Base-by-base conservation (phyloP, 2,797 vertebrate species). In the Falco naumanni region DNA sequence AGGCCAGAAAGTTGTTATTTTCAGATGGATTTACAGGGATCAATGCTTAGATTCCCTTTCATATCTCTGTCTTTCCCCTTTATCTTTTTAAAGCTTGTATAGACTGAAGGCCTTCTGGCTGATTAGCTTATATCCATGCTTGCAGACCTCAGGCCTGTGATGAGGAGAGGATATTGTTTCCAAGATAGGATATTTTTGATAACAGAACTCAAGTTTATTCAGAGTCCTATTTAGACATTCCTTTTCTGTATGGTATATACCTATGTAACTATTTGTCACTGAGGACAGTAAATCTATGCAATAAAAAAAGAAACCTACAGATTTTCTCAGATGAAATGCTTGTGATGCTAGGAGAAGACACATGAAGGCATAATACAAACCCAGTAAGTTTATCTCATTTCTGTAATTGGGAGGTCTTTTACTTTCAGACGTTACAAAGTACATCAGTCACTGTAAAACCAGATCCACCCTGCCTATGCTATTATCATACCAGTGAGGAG, bases 1-100 rank as follows among this genome's bases (percentile, higher is more conserved):
- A 90, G 87, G 64, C 84, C 92, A 81, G 90, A 89, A 93, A 93
- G 86, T 94, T 95, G 78, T 95, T 97, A 75, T 96, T 97, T 96
- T 96, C 89, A 87, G 53, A 71, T 71, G 81, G 94, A 87, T 96
- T 96, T 96, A 78, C 64, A 84, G 87, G 90, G 84, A 95, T 95
- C 96, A 94, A 57, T 78, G 78, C 63, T 84, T 75, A 89, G 86
- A 95, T 87, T 97, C 89, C 72, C 68, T 93, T 96, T 93, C 86
- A 87, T 95, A 95, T 94, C 86, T 91, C 86, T 3, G 60, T 74
- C 90, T 87, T 95, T 85, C 53, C 33, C 63, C 81, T 93, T 95
- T 95, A 95, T 94, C 96, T 95, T 91, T 95, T 77, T 96, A 95
- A 95, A 94, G 81, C 94, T 93, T 80, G 51, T 68, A 77, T 89